Evolutionary conservation across 1,140 invertebrate genomes (phyloP).

Genomic region (Drosophila tropicalis): DNA sequence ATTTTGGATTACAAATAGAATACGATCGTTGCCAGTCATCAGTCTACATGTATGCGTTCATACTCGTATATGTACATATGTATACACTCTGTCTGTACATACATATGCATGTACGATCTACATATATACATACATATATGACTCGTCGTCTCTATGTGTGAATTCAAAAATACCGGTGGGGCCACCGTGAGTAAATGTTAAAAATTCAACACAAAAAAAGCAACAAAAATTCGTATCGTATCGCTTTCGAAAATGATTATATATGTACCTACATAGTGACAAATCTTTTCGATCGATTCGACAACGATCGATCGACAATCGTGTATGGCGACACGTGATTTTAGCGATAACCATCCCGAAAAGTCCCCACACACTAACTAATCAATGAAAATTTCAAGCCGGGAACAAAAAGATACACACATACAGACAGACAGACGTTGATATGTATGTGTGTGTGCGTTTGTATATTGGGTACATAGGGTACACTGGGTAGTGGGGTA

Average conservation of each 20-base stretch:
- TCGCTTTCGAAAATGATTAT: conserved; percentile 29
- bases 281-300: conserved; percentile 18
- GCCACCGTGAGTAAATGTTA: conserved; percentile 44
- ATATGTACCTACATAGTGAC: conserved; percentile 10
- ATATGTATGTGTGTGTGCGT: not conserved
- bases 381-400: conserved; percentile 49
- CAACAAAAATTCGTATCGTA: conserved; percentile 33
- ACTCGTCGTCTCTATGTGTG: conserved; percentile 2
- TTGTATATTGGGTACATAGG: not conserved
- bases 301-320: conserved; percentile 20
- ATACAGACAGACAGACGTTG: not conserved
- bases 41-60: conserved; percentile 20
- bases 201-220: conserved; percentile 21
- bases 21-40: conserved; percentile 70
- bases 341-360: not conserved
- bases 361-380: conserved; percentile 18
- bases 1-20: conserved; percentile 80
- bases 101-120: conserved; percentile 2
- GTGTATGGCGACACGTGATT: conserved; percentile 20
- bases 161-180: conserved; percentile 74
- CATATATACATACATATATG: conserved; percentile 36
- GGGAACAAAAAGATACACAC: not conserved
- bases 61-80: conserved; percentile 26
- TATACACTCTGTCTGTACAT: conserved; percentile 23
- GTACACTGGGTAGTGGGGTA: not conserved